Conservation (phyloP, 2,113 vertebrate genomes). For the Spermophilus dauricus region DNA sequence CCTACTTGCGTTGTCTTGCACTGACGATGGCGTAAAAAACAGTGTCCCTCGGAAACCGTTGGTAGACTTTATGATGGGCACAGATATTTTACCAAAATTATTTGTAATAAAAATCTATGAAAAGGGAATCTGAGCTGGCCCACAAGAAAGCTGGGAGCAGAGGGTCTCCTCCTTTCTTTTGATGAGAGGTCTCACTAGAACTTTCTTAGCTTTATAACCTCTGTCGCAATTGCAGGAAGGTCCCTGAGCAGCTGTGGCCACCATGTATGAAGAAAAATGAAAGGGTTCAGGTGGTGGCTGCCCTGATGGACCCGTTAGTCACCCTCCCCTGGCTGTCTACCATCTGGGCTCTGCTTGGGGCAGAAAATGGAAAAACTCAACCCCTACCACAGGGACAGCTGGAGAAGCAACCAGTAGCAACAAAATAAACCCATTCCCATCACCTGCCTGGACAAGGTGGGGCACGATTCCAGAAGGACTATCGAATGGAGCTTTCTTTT, state of each 20-base stretch:
- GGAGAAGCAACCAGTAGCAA: not conserved
- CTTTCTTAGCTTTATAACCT: not conserved
- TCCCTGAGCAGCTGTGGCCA: not conserved
- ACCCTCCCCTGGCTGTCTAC: not conserved
- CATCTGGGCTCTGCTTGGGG: not conserved
- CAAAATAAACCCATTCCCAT: not conserved
- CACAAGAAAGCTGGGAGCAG: not conserved
- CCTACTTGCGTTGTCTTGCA: fast-evolving
- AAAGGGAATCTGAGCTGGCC: not conserved
- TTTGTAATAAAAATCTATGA: not conserved
- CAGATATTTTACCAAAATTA: not conserved
- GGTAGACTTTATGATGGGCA: not conserved
- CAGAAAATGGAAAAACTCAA: not conserved
- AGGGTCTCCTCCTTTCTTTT: not conserved
- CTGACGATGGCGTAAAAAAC: fast-evolving
- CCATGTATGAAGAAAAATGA: not conserved
- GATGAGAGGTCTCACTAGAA: not conserved
- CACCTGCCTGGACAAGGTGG: not conserved
- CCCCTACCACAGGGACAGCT: too few relatives aligned
- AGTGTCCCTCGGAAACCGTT: not conserved
- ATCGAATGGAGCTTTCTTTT: not conserved
- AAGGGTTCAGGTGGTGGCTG: not conserved
- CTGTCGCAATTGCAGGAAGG: not conserved
- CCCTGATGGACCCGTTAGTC: fast-evolving
- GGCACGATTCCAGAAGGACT: not conserved